Percentiles rank a stretch among this genome's conserved stretches.
phyloP scores from a whole-genome alignment of 2,888 invertebrate species.

The Cremastobaeus sp. region DNA sequence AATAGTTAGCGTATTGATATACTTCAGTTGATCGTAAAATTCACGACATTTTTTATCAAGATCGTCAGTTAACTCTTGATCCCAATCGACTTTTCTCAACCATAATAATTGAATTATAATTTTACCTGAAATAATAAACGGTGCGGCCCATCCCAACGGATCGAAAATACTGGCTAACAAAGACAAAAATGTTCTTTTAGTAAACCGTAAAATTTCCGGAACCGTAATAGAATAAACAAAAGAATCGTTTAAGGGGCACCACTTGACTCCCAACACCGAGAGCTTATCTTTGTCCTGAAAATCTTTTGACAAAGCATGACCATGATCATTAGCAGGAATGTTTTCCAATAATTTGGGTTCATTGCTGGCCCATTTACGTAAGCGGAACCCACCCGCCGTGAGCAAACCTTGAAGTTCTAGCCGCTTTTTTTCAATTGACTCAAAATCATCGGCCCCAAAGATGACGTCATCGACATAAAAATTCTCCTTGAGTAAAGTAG shows the following conservation, averaged over 20 bases:
- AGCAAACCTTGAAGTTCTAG: too few relatives aligned
- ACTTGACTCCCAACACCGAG: neutral
- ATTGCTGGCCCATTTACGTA: too few relatives aligned
- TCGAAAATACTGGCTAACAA: slow-evolving; percentile 8
- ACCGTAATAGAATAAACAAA: neutral
- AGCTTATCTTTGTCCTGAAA: neutral
- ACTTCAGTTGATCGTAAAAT: neutral
- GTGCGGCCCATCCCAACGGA: neutral
- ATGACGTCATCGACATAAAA: too few relatives aligned
- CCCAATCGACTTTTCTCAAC: neutral
- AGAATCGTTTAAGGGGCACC: neutral
- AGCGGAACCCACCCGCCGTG: too few relatives aligned
- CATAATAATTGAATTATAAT: neutral
- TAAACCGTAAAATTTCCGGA: neutral
- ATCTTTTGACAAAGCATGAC: neutral
- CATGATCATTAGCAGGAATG: neutral
- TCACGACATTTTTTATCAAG: neutral
- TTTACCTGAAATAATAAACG: neutral
- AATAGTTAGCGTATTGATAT: neutral
- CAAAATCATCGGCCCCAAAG: too few relatives aligned
- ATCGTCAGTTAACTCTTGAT: neutral
- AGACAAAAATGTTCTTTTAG: slow-evolving; percentile 3
- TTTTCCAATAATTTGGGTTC: too few relatives aligned
- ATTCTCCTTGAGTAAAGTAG: too few relatives aligned
- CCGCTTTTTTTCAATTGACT: too few relatives aligned